These are phyloP conservation scores for Leuciscus idus DNA, from an alignment of 2,113 vertebrate species.

Conservation along the genomic window DNA sequence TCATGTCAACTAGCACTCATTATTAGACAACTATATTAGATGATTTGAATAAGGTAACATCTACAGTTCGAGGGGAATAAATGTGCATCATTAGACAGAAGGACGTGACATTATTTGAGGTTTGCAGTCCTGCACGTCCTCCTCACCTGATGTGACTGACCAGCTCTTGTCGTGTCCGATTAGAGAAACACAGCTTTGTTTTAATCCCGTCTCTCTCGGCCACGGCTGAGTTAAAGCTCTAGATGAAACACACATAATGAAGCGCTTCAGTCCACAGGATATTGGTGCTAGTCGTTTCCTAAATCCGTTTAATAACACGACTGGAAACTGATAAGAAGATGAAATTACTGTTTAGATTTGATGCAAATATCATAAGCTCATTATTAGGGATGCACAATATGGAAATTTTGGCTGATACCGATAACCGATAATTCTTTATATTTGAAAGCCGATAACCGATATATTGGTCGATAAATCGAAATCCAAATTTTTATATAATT, in stretches of 20 bases:
- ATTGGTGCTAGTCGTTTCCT: background rate
- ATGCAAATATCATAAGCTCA: background rate
- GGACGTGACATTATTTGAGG: too few relatives aligned
- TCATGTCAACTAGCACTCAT: too few relatives aligned
- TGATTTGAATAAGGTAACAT: too few relatives aligned
- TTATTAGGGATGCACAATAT: too few relatives aligned
- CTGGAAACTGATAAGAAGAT: background rate
- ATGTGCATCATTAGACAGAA: too few relatives aligned
- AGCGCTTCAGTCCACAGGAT: conserved; percentile 6
- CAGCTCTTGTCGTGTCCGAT: conserved; percentile 67
- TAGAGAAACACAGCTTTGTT: conserved; percentile 61
- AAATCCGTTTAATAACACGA: background rate
- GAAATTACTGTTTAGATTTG: background rate
- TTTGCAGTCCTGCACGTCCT: background rate
- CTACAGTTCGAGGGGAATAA: too few relatives aligned
- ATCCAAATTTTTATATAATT: too few relatives aligned
- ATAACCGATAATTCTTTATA: too few relatives aligned
- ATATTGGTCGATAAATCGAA: too few relatives aligned
- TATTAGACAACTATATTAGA: too few relatives aligned
- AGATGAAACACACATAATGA: conserved; percentile 31
- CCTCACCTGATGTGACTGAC: conserved; percentile 60
- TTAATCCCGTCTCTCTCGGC: conserved; percentile 65
- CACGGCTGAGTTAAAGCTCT: background rate
- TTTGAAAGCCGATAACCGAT: too few relatives aligned
- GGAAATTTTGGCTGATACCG: too few relatives aligned